A percentile compares a stretch with the other conserved stretches of the same genome.
Evolutionary conservation across 2,113 vertebrate species (phyloP).

Genomic region (Ptychochromis oligacanthus): DNA sequence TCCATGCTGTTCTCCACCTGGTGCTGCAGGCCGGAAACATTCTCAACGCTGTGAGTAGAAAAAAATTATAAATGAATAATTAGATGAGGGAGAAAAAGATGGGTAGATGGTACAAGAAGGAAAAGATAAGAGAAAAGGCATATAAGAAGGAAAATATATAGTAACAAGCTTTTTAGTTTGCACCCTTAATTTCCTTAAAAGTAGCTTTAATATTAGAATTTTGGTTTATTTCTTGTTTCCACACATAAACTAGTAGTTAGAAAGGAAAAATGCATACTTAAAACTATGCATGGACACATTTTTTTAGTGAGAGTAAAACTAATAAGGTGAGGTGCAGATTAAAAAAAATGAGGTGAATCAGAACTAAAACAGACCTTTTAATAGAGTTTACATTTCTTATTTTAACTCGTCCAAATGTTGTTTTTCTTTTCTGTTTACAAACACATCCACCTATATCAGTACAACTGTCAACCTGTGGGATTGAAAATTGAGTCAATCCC

Average conservation of each 20-base stretch:
- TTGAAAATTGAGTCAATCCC: background rate
- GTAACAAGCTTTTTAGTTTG: rapidly evolving
- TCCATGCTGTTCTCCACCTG: constrained; percentile 92
- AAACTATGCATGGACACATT: rapidly evolving
- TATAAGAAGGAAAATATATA: too few relatives aligned
- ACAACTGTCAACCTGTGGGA: rapidly evolving
- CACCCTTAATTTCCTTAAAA: rapidly evolving
- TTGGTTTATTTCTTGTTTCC: background rate
- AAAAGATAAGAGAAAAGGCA: background rate
- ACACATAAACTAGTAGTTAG: too few relatives aligned
- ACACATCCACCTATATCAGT: rapidly evolving
- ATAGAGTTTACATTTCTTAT: background rate
- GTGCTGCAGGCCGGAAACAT: constrained; percentile 97
- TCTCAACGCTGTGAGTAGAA: constrained; percentile 91
- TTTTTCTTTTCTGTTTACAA: background rate
- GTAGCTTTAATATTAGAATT: background rate
- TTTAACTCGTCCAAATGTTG: background rate
- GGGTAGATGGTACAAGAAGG: background rate
- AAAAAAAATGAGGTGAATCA: rapidly evolving
- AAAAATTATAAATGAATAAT: background rate
- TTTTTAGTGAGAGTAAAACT: background rate
- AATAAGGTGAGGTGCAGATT: background rate
- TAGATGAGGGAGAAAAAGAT: background rate
- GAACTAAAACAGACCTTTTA: rapidly evolving
- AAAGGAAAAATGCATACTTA: background rate